Evolutionary conservation across 2,113 vertebrate species (phyloP).

Genomic region (Climacteris rufus): DNA sequence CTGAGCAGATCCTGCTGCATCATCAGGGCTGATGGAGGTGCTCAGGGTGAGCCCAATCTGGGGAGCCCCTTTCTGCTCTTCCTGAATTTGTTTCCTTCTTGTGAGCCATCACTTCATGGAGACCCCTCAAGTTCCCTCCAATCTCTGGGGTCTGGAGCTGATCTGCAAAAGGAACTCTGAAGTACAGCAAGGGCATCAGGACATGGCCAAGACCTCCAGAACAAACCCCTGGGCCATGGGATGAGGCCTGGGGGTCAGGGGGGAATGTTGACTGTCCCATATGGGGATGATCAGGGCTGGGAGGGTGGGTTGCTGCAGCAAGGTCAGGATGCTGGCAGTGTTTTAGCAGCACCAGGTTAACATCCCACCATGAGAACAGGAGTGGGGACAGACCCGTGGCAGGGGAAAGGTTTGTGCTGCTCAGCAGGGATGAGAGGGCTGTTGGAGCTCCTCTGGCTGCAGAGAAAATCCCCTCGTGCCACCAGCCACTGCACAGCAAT

Average conservation of each 20-base stretch:
- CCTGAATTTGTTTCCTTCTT: not conserved
- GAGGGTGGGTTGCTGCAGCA: not conserved
- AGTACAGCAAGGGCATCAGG: fast-evolving
- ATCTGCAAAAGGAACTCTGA: not conserved
- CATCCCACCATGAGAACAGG: fast-evolving
- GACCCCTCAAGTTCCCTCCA: not conserved
- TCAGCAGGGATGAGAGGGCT: not conserved
- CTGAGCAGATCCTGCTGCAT: not conserved
- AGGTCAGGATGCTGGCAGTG: fast-evolving
- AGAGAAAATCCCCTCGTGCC: not conserved
- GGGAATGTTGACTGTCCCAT: not conserved
- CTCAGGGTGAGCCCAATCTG: not conserved
- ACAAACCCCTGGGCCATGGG: not conserved
- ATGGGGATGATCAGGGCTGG: fast-evolving
- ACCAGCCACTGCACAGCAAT: not conserved
- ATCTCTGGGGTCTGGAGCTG: not conserved
- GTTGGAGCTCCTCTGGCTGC: not conserved
- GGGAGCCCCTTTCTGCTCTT: not conserved
- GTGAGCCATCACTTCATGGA: not conserved
- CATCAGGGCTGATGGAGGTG: not conserved
- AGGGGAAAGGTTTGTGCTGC: not conserved
- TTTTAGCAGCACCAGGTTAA: not conserved
- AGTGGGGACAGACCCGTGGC: not conserved
- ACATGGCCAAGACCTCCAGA: not conserved
- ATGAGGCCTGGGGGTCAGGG: fast-evolving